Evolutionary conservation across 2,888 invertebrate species (phyloP).

Genomic region (Cartodere bifasciata): DNA sequence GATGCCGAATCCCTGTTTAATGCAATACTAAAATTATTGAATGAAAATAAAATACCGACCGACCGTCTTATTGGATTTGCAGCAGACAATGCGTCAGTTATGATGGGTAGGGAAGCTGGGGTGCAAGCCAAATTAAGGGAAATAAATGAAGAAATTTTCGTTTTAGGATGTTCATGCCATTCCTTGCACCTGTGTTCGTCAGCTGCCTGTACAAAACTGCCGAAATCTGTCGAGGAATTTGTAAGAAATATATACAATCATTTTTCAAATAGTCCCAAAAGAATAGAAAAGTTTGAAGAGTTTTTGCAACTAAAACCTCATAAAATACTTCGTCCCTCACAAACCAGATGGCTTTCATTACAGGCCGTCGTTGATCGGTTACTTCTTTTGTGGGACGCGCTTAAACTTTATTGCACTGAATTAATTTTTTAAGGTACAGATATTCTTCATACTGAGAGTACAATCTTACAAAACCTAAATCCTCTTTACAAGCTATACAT

Average conservation of each 20-base stretch:
- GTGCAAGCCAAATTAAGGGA: slow-evolving; percentile 15
- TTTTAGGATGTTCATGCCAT: slow-evolving; percentile 17
- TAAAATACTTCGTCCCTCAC: not conserved
- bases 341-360: slow-evolving; percentile 4
- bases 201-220: slow-evolving; percentile 15
- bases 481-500: slow-evolving; percentile 6
- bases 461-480: too few species aligned
- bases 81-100: slow-evolving; percentile 21
- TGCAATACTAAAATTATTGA: slow-evolving; percentile 4
- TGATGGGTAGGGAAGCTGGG: slow-evolving; percentile 20
- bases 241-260: slow-evolving; percentile 15
- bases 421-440: too few species aligned
- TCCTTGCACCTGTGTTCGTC: slow-evolving; percentile 17
- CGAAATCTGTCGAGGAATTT: slow-evolving; percentile 14
- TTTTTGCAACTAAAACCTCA: not conserved
- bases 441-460: too few species aligned
- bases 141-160: slow-evolving; percentile 12
- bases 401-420: not conserved
- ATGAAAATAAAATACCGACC: slow-evolving; percentile 6
- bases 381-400: not conserved
- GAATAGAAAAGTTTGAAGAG: slow-evolving; percentile 5
- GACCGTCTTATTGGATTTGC: slow-evolving; percentile 21
- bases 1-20: too few species aligned
- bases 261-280: slow-evolving; percentile 18
- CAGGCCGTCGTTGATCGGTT: not conserved